These are phyloP conservation scores for Zaprionus ornatus DNA, from an alignment of 1,140 invertebrate genomes.

Conservation along the genomic window DNA sequence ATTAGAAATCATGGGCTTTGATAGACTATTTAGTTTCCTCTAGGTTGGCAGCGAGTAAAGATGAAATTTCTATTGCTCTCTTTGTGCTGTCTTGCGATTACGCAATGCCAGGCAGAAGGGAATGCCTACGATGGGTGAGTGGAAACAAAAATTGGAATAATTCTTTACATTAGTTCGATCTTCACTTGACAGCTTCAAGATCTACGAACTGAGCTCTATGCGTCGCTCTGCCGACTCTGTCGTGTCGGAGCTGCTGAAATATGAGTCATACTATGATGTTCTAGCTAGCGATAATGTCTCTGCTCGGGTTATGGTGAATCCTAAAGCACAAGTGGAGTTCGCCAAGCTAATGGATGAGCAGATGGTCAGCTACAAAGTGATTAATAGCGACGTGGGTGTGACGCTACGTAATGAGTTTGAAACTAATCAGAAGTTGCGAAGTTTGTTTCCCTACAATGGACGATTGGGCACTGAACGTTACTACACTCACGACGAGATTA, in stretches of 20 bases:
- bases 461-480: slow-evolving; percentile 62
- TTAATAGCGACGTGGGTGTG: slow-evolving; percentile 55
- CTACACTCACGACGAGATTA: slow-evolving; percentile 83
- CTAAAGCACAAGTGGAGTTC: slow-evolving; percentile 51
- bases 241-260: slow-evolving; percentile 36
- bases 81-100: slow-evolving; percentile 22
- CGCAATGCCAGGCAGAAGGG: slow-evolving; percentile 10
- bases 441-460: slow-evolving; percentile 49
- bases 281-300: slow-evolving; percentile 1
- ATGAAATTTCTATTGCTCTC: slow-evolving; percentile 43
- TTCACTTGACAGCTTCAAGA: slow-evolving; percentile 43
- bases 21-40: slow-evolving; percentile 21
- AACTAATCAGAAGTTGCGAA: slow-evolving; percentile 40
- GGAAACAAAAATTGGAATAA: not conserved
- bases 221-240: slow-evolving; percentile 18
- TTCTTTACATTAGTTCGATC: not conserved
- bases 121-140: slow-evolving; percentile 55
- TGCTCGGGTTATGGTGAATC: slow-evolving; percentile 57
- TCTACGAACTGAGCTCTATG: slow-evolving; percentile 47
- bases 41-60: slow-evolving; percentile 34
- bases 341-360: slow-evolving; percentile 33
- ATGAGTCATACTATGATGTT: slow-evolving; percentile 57
- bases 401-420: slow-evolving; percentile 46
- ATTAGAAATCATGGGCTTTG: slow-evolving; percentile 21
- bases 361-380: slow-evolving; percentile 32